Evolutionary conservation across 2,113 vertebrate genomes (phyloP), one percentile per base, ranked within the genome.

Genomic region (human (Homo sapiens)): DNA sequence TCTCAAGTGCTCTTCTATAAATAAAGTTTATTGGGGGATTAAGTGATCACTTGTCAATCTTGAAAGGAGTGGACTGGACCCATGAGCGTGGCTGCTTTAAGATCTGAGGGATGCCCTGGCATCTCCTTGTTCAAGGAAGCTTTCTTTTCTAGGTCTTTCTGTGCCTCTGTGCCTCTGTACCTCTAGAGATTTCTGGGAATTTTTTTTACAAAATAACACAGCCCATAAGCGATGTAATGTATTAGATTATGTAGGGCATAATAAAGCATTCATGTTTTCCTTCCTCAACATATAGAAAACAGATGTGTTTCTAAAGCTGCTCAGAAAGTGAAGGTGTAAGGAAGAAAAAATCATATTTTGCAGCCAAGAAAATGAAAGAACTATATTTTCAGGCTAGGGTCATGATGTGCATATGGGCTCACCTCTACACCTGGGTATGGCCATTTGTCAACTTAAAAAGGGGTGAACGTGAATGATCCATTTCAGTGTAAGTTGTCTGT

Each of bases 231-330:
- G 96, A 92, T 92, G 92, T 72, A 88, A 82, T 32, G 2, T 81
- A 79, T 96, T 94, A 85, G 64, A 90, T 94, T 92, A 90, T 89
- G 38, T 22, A 82, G 61, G 64, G 38, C 20, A 97, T 84, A 72
- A 86, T 96, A 98, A 96, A 97, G 55, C 83, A 59, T 97, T 84
- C 40, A 52, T 87, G 92, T 84, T 97, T 97, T 94, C 35, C 13
- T 52, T 11, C 2, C 68, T 82, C 72, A 80, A 90, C 90, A 97
- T 96, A 98, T 98, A 97, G 43, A 95, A 98, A 98, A 98, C 94
- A 98, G 94, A 98, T 82, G 8, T 98, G 55, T 27, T 97, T 98
- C 97, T 98, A 88, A 98, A 96, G 23, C 61, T 96, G 70, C 68
- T 96, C 25, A 79, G 92, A 96, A 98, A 97, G 66, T 84, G 48